A percentile compares a stretch with the other conserved stretches of the same genome.
These are phyloP conservation scores for Oreochromis aureus DNA, from an alignment of 2,113 vertebrate species.

Conservation along the genomic window DNA sequence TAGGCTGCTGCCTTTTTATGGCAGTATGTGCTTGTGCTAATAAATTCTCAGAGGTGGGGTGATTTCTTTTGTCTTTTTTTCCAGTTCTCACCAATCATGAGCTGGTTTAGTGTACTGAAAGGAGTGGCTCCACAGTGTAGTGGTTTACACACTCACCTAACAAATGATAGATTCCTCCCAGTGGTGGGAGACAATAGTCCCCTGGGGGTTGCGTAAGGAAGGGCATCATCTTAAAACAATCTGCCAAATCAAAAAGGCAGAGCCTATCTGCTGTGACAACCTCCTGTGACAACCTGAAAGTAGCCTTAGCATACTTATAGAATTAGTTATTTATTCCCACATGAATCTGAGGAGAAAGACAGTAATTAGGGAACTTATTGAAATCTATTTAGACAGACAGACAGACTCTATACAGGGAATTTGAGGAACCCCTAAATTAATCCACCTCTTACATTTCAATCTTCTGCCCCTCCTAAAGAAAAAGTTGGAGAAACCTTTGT, in stretches of 20 bases:
- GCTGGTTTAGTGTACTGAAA: neutral
- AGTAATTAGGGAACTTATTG: no score
- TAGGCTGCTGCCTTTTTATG: neutral
- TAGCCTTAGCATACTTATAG: neutral
- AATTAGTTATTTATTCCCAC: neutral
- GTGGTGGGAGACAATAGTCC: neutral
- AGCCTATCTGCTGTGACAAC: neutral
- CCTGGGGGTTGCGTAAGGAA: neutral
- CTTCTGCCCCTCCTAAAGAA: neutral
- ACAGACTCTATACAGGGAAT: neutral
- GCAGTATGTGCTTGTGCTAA: neutral
- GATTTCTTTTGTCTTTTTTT: fast-evolving
- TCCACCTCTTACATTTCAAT: neutral
- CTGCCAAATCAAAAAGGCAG: neutral
- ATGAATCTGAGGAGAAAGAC: neutral
- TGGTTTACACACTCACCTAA: neutral
- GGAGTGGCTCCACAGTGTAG: neutral
- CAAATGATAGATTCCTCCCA: neutral
- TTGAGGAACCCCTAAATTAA: neutral
- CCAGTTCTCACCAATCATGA: neutral
- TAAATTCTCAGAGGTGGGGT: neutral
- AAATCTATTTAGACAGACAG: neutral
- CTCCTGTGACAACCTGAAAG: neutral
- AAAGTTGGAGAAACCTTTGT: fast-evolving
- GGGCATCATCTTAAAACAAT: neutral